These are phyloP conservation scores for Lordiphosa stackelbergi DNA, from an alignment of 1,140 invertebrate species.

Conservation along the genomic window DNA sequence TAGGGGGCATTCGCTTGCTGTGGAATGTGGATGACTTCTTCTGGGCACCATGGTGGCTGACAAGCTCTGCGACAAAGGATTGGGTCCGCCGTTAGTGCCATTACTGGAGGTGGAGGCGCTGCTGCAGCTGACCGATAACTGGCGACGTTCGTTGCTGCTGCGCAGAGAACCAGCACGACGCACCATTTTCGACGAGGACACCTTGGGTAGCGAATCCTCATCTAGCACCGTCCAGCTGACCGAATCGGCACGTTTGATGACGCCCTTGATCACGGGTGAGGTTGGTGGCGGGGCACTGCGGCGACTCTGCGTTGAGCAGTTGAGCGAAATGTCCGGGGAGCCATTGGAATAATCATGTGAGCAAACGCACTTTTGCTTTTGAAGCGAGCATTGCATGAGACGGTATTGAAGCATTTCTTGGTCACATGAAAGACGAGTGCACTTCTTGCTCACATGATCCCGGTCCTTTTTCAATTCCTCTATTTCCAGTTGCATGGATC, in stretches of 20 bases:
- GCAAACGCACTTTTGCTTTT: conserved; percentile 38
- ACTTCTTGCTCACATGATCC: conserved; percentile 85
- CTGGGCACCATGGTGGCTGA: conserved; percentile 78
- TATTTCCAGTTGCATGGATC: conserved; percentile 81
- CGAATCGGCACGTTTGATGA: conserved; percentile 89
- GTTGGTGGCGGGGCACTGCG: conserved; percentile 77
- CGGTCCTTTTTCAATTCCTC: conserved; percentile 84
- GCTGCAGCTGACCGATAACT: conserved; percentile 50
- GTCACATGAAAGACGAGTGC: conserved; percentile 85
- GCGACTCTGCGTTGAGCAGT: conserved; percentile 14
- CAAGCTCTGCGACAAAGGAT: conserved; percentile 79
- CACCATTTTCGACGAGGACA: conserved; percentile 80
- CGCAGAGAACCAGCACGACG: conserved; percentile 80
- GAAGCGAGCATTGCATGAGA: conserved; percentile 84
- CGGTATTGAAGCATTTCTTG: conserved; percentile 93
- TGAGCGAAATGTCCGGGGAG: conserved; percentile 26
- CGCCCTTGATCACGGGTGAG: conserved; percentile 84
- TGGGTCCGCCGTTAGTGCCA: conserved; percentile 52
- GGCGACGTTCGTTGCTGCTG: conserved; percentile 65
- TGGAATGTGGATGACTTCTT: conserved; percentile 33
- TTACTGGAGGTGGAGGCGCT: conserved; percentile 48
- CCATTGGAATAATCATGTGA: conserved; percentile 45
- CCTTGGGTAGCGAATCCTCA: conserved; percentile 81
- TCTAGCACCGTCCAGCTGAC: conserved; percentile 90
- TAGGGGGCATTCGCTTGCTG: conserved; percentile 25